Conservation (phyloP, 2,113 vertebrate genomes). For the Pantherophis guttatus region DNA sequence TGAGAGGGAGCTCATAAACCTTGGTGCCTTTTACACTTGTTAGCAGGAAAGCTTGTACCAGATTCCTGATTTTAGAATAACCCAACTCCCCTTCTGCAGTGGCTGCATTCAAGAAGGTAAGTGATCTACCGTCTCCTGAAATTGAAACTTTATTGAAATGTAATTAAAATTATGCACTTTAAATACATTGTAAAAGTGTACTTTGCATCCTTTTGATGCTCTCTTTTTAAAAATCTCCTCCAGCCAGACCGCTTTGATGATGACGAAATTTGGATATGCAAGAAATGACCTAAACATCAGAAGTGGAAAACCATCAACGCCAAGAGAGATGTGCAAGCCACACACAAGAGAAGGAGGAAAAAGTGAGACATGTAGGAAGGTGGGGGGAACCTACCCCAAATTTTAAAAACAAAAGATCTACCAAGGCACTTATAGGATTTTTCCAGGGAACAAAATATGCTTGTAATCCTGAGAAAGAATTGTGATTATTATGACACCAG, state of each 20-base stretch:
- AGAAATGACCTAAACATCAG: background rate
- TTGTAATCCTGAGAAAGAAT: background rate
- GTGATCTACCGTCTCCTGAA: background rate
- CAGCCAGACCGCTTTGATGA: background rate
- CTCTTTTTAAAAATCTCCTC: fast-evolving
- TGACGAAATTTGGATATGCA: background rate
- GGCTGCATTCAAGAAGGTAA: background rate
- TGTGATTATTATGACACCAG: background rate
- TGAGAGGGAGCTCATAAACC: background rate
- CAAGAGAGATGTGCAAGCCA: background rate
- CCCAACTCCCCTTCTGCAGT: background rate
- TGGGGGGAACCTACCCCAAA: background rate
- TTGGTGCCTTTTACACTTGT: background rate
- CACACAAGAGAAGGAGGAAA: background rate
- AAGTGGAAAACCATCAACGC: background rate
- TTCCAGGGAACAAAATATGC: background rate
- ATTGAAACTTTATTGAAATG: background rate
- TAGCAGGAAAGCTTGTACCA: background rate
- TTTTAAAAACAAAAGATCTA: background rate
- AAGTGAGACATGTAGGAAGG: background rate
- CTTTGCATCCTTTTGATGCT: background rate
- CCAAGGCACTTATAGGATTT: conserved; percentile 10
- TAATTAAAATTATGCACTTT: background rate
- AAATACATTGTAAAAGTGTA: background rate
- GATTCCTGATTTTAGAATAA: background rate